Percentiles rank a stretch among this genome's conserved stretches.
phyloP scores from a whole-genome alignment of 2,113 vertebrate genomes.

The Phrynosoma blainvillii region DNA sequence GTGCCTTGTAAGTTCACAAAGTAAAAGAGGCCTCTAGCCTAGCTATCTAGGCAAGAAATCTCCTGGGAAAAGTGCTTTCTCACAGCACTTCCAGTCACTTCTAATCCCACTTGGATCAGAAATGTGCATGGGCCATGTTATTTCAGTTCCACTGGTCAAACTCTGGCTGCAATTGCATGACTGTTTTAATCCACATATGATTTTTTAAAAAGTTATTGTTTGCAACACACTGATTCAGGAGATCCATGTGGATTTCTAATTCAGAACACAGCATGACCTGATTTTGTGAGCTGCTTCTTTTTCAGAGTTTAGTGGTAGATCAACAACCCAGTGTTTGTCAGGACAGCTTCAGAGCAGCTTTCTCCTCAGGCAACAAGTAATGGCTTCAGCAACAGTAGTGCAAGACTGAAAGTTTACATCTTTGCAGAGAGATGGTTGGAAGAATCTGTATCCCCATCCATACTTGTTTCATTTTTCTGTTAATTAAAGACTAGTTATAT shows the following conservation, averaged over 20 bases:
- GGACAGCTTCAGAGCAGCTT: neutral
- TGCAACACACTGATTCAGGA: neutral
- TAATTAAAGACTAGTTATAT: neutral
- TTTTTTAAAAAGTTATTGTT: neutral
- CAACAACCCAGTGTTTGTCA: neutral
- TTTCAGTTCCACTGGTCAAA: conserved; percentile 59
- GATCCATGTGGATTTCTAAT: neutral
- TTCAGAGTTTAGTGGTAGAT: neutral
- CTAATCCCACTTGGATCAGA: conserved; percentile 63
- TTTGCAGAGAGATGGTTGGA: neutral
- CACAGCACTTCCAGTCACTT: conserved; percentile 56
- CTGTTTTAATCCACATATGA: neutral
- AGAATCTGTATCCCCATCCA: neutral
- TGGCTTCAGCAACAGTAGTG: neutral
- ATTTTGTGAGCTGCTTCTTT: neutral
- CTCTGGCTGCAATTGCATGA: conserved; percentile 10
- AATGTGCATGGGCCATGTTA: conserved; percentile 57
- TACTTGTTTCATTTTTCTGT: neutral
- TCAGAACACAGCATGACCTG: neutral
- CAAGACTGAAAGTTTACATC: neutral
- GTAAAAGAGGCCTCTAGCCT: conserved; percentile 54
- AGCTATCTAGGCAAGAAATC: conserved; percentile 63
- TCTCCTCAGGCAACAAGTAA: neutral
- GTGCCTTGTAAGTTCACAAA: conserved; percentile 64
- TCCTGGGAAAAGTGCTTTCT: conserved; percentile 62